Conservation (phyloP, 1,140 invertebrate species). For the Globodera rostochiensis region DNA sequence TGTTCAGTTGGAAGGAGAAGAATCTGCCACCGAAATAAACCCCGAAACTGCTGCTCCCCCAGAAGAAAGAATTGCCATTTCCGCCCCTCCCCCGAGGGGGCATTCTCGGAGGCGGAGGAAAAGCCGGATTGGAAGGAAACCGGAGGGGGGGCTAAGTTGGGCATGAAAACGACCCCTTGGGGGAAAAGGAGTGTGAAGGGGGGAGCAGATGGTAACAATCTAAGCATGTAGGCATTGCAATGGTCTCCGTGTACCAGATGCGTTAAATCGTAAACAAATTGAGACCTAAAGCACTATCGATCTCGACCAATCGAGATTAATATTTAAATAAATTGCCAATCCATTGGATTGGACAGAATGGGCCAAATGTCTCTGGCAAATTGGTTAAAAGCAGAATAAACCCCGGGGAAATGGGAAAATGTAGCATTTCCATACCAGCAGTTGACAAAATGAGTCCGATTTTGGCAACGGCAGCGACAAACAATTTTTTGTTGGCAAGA, state of each 20-base stretch:
- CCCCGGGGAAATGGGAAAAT: background rate
- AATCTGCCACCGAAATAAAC: background rate
- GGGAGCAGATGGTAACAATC: background rate
- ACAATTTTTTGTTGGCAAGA: background rate
- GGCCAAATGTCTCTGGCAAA: background rate
- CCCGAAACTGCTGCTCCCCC: background rate
- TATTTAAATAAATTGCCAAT: background rate
- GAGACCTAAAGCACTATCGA: too few relatives aligned
- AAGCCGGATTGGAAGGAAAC: background rate
- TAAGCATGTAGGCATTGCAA: background rate
- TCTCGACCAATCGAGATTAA: too few relatives aligned
- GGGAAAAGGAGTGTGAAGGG: background rate
- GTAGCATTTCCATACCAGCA: background rate
- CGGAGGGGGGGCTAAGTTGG: background rate
- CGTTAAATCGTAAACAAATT: too few relatives aligned
- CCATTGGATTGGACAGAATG: background rate
- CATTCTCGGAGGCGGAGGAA: background rate
- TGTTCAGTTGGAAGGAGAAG: background rate
- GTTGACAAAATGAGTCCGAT: background rate
- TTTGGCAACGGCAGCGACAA: background rate
- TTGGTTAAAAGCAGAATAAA: background rate
- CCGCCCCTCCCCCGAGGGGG: background rate
- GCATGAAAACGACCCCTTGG: slow-evolving; percentile 1
- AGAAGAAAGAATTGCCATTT: slow-evolving; percentile 15
- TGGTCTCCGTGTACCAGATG: background rate